These are phyloP conservation scores for Promerops cafer DNA, from an alignment of 2,113 vertebrate species.

Conservation along the genomic window DNA sequence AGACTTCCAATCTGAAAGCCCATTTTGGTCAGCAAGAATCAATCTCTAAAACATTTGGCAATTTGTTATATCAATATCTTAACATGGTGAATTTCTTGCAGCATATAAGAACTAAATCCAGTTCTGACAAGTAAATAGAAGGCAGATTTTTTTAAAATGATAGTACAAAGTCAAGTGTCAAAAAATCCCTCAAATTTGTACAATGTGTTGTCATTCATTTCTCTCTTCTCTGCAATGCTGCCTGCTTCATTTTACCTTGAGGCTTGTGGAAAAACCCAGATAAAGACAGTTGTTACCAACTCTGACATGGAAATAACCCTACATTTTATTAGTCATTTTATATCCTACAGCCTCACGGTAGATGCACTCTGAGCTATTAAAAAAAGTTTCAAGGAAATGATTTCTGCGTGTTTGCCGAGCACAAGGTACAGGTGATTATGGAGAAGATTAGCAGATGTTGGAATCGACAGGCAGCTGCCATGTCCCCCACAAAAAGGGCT, in stretches of 20 bases:
- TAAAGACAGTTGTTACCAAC: slow-evolving; percentile 31
- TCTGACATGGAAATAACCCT: slow-evolving; percentile 42
- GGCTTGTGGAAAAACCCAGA: not conserved
- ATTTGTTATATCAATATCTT: slow-evolving; percentile 73
- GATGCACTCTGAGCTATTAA: not conserved
- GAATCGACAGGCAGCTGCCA: slow-evolving; percentile 11
- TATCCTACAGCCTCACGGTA: not conserved
- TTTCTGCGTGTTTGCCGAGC: slow-evolving; percentile 41
- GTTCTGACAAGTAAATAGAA: slow-evolving; percentile 66
- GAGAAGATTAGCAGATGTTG: slow-evolving; percentile 61
- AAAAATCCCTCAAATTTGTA: slow-evolving; percentile 45
- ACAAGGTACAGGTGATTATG: slow-evolving; percentile 15
- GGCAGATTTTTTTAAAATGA: slow-evolving; percentile 50
- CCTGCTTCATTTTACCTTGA: slow-evolving; percentile 37
- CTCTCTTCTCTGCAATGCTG: slow-evolving; percentile 1
- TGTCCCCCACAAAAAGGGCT: not conserved
- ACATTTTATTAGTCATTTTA: slow-evolving; percentile 52
- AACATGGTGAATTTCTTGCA: slow-evolving; percentile 47
- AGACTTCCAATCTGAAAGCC: slow-evolving; percentile 64
- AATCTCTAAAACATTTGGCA: slow-evolving; percentile 66
- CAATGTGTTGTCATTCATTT: slow-evolving; percentile 48
- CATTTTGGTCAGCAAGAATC: slow-evolving; percentile 70
- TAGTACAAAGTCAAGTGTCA: slow-evolving; percentile 54
- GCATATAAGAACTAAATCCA: slow-evolving; percentile 50
- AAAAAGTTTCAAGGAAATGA: slow-evolving; percentile 50